Conservation (phyloP, 2,888 invertebrate species). For the Acrobeloides nanus region DNA sequence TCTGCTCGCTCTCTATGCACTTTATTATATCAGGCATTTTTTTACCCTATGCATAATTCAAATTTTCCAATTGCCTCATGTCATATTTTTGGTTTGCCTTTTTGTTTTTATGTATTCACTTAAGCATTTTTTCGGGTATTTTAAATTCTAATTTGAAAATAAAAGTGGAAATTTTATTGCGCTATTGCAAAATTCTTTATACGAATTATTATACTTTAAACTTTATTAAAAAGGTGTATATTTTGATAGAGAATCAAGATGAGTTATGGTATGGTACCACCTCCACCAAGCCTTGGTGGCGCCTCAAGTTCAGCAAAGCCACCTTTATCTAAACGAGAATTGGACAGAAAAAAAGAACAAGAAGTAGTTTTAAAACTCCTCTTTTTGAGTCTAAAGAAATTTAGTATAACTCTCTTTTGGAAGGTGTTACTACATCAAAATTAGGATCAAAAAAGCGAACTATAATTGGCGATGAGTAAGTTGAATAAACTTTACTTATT, state of each 20-base stretch:
- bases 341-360: slow-evolving; percentile 7
- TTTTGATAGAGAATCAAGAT: slow-evolving; percentile 13
- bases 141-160: no score
- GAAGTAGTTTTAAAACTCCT: slow-evolving; percentile 5
- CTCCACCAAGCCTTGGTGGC: slow-evolving; percentile 12
- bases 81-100: no score
- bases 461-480: slow-evolving; percentile 9
- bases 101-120: no score
- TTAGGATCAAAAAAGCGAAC: not conserved
- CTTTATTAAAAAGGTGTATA: not conserved
- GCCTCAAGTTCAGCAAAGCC: not conserved
- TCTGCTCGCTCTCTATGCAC: no score
- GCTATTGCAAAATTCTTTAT: no score
- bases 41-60: no score
- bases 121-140: no score
- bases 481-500: slow-evolving; percentile 5
- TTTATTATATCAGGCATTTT: no score
- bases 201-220: not conserved
- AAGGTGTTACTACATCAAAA: no score
- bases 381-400: slow-evolving; percentile 5
- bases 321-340: not conserved
- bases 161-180: no score
- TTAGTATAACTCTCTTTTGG: slow-evolving; percentile 3
- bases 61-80: no score
- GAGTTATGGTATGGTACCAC: slow-evolving; percentile 24